These are phyloP conservation scores for Squalus acanthias DNA, from an alignment of 2,797 vertebrate genomes.

Conservation along the genomic window DNA sequence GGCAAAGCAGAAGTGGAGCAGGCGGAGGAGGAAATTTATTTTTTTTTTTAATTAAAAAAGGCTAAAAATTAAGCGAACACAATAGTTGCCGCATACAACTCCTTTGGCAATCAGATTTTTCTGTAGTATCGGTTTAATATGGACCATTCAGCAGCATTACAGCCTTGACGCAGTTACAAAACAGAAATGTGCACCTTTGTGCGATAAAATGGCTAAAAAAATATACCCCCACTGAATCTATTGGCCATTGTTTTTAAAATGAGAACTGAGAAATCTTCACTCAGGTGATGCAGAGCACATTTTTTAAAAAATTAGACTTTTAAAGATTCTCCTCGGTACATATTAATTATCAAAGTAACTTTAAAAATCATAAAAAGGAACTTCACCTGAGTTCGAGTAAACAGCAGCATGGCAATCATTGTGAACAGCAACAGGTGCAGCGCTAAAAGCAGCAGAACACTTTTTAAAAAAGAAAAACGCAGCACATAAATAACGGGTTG, in stretches of 20 bases:
- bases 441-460: constrained; percentile 77
- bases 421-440: constrained; percentile 86
- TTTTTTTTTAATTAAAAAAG: too few relatives aligned
- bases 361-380: background rate
- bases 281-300: background rate
- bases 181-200: background rate
- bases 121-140: background rate
- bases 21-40: too few relatives aligned
- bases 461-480: constrained; percentile 44
- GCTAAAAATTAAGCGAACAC: background rate
- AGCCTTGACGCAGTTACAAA: background rate
- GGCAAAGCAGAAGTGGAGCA: background rate
- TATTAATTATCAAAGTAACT: background rate
- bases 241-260: background rate
- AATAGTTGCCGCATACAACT: background rate
- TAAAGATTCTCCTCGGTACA: background rate
- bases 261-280: background rate
- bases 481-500: background rate
- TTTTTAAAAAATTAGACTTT: too few relatives aligned
- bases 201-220: background rate
- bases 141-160: too few relatives aligned
- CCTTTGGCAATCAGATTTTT: background rate
- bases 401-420: constrained; percentile 89
- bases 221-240: background rate
- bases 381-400: constrained; percentile 73